phyloP scores from a whole-genome alignment of 2,888 invertebrate species.

The Xanthorhoe designata region DNA sequence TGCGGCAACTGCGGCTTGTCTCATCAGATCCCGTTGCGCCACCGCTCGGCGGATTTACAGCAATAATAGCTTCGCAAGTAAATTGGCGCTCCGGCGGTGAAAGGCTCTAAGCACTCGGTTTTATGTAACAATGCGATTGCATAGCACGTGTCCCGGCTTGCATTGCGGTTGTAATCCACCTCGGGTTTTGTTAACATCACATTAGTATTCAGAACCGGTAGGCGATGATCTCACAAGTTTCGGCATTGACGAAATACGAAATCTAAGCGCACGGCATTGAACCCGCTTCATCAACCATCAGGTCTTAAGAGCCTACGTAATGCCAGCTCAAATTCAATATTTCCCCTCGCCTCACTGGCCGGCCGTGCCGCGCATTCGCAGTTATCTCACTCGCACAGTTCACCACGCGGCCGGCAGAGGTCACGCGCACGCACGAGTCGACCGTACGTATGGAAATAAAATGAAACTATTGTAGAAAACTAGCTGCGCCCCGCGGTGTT shows the following conservation, averaged over 20 bases:
- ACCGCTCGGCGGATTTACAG: constrained; percentile 55
- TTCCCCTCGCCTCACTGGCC: no score
- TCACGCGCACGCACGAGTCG: no score
- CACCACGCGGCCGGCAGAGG: no score
- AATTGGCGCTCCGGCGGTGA: constrained; percentile 70
- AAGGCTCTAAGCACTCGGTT: constrained; percentile 65
- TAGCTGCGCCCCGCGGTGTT: no score
- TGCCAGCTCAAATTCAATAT: no score
- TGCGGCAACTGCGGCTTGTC: constrained; percentile 37
- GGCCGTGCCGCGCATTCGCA: no score
- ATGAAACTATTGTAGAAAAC: no score
- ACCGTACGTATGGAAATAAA: no score
- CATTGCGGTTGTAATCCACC: constrained; percentile 38
- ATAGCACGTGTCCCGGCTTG: constrained; percentile 49
- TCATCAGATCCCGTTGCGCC: constrained; percentile 55
- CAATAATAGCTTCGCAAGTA: constrained; percentile 65
- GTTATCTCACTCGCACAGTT: no score
- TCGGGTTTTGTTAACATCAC: constrained; percentile 46
- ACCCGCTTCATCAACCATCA: constrained; percentile 37
- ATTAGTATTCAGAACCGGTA: constrained; percentile 52
- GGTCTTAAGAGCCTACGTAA: no score
- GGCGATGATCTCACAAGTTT: constrained; percentile 54
- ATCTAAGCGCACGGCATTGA: constrained; percentile 33
- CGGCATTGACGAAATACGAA: constrained; percentile 38
- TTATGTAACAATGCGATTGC: constrained; percentile 63